Evolutionary conservation across 2,797 vertebrate species (phyloP).

Genomic region (Hybognathus amarus): DNA sequence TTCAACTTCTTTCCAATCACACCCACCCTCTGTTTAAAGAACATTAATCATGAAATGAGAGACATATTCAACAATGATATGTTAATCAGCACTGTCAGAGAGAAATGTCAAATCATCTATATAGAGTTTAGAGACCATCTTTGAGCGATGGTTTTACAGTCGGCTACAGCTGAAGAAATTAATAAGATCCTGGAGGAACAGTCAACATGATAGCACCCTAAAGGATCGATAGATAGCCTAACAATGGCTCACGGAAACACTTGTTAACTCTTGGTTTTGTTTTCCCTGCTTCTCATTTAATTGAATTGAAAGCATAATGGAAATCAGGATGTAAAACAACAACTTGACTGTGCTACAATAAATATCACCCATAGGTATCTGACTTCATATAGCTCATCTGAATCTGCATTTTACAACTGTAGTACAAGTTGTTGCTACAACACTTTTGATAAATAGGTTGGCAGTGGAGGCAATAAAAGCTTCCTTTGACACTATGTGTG

Average conservation of each 20-base stretch:
- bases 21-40: slow-evolving; percentile 8
- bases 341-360: neutral
- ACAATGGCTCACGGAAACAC: slow-evolving; percentile 29
- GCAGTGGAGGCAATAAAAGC: slow-evolving; percentile 55
- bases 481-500: slow-evolving; percentile 47
- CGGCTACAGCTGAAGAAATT: slow-evolving; percentile 39
- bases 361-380: slow-evolving; percentile 6
- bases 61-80: slow-evolving; percentile 27
- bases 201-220: neutral
- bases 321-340: slow-evolving; percentile 1
- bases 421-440: neutral
- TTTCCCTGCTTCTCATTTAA: slow-evolving; percentile 16
- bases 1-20: neutral
- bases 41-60: slow-evolving; percentile 41
- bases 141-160: slow-evolving; percentile 46
- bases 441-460: slow-evolving; percentile 43
- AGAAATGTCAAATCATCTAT: slow-evolving; percentile 45
- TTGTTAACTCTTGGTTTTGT: slow-evolving; percentile 26
- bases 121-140: slow-evolving; percentile 32
- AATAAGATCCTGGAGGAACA: slow-evolving; percentile 43
- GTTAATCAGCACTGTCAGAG: slow-evolving; percentile 45
- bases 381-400: slow-evolving; percentile 7
- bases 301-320: slow-evolving; percentile 22
- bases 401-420: slow-evolving; percentile 8
- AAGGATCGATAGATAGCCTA: slow-evolving; percentile 43